Evolutionary conservation across 1,140 invertebrate species (phyloP).

Genomic region (Lepidurus packardi): DNA sequence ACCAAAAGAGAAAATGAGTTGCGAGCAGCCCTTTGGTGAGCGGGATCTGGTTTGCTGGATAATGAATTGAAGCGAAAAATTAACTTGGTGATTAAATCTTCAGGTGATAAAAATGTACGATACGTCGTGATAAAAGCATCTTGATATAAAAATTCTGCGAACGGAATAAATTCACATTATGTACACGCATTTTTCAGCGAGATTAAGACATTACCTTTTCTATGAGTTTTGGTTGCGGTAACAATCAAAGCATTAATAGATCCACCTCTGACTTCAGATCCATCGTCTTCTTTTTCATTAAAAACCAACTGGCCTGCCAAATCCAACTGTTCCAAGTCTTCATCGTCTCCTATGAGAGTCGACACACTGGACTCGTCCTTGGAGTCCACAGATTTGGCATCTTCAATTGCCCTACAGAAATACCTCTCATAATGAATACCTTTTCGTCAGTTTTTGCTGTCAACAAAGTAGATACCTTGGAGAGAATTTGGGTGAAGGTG

Average conservation of each 20-base stretch:
- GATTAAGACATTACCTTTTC: slow-evolving; percentile 58
- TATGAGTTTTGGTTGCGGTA: slow-evolving; percentile 84
- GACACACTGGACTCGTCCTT: slow-evolving; percentile 40
- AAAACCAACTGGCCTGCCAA: slow-evolving; percentile 69
- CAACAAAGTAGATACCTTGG: slow-evolving; percentile 23
- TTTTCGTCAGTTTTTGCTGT: not conserved
- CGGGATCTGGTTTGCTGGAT: slow-evolving; percentile 58
- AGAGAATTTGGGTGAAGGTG: not conserved
- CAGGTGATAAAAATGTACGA: slow-evolving; percentile 85
- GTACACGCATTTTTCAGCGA: not conserved
- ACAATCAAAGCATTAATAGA: slow-evolving; percentile 85
- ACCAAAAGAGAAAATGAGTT: slow-evolving; percentile 85
- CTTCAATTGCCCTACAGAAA: slow-evolving; percentile 30
- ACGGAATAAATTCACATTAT: slow-evolving; percentile 30
- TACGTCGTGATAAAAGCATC: slow-evolving; percentile 96
- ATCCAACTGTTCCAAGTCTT: slow-evolving; percentile 66
- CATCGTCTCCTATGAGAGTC: slow-evolving; percentile 40
- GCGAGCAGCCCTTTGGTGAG: slow-evolving; percentile 70
- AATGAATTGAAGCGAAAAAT: slow-evolving; percentile 55
- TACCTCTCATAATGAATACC: slow-evolving; percentile 30
- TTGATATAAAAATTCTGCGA: slow-evolving; percentile 83
- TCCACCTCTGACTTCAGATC: slow-evolving; percentile 82
- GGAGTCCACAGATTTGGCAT: slow-evolving; percentile 27
- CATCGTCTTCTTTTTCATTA: slow-evolving; percentile 71
- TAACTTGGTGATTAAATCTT: slow-evolving; percentile 79